Evolutionary conservation across 2,113 vertebrate genomes (phyloP).

Genomic region (Zosterops hypoxanthus): DNA sequence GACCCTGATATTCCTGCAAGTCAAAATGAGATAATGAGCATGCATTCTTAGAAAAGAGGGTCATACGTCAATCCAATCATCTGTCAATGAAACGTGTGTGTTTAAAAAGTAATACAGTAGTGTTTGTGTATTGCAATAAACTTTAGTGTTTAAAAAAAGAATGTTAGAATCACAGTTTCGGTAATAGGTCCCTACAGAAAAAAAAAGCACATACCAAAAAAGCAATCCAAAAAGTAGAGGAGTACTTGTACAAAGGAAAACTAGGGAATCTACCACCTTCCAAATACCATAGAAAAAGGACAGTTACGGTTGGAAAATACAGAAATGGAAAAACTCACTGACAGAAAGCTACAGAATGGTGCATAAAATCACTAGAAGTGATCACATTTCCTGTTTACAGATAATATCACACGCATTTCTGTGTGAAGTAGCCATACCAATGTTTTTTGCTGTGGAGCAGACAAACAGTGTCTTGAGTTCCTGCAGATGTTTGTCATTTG

Average conservation of each 20-base stretch:
- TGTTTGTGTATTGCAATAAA: background rate
- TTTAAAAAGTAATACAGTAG: background rate
- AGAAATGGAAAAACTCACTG: background rate
- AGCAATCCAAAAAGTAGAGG: background rate
- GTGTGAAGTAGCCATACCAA: slow-evolving; percentile 60
- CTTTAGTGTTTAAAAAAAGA: background rate
- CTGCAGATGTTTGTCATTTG: background rate
- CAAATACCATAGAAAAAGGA: background rate
- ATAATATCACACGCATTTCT: background rate
- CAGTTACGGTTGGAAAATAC: background rate
- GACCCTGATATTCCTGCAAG: slow-evolving; percentile 72
- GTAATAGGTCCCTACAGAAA: background rate
- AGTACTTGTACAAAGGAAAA: background rate
- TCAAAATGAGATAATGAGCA: background rate
- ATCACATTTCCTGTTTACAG: background rate
- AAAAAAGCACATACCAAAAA: background rate
- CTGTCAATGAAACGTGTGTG: background rate
- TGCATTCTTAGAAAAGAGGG: background rate
- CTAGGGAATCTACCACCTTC: background rate
- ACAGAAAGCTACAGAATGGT: background rate
- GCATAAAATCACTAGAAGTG: background rate
- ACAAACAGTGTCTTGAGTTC: background rate
- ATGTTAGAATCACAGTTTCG: background rate
- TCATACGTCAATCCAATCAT: background rate
- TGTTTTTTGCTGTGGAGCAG: background rate